Base-by-base conservation (phyloP, 2,113 vertebrate genomes). In the Epinephelus lanceolatus region DNA sequence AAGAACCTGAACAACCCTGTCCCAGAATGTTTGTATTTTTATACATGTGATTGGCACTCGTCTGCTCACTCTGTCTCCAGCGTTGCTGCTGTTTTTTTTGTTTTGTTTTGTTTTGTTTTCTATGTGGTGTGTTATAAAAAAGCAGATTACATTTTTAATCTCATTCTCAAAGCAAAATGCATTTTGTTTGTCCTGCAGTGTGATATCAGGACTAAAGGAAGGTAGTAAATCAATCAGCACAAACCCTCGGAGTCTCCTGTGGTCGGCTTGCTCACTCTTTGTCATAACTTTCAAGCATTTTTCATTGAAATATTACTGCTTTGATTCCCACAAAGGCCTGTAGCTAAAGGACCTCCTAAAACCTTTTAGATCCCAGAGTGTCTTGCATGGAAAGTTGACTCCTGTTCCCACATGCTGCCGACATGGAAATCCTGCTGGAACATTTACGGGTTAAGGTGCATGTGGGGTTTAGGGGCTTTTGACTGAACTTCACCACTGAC, bases 401-500 rank as follows among this genome's bases (percentile, higher is more conserved):
- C 63, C 57, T 65, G 76, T 45, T 78, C 84, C 78, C 76, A 75
- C 78, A 51, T 77, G 72, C 49, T 65, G 70, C 78, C 21, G 0
- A 80, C 52, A 60, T 80, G 82, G 62, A 85, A 62, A 78, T 55
- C 76, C 30, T 84, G 53, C 78, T 83, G 59, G 71, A 72, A 49
- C 77, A 67, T 84, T 90, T 84, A 86, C 75, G 40, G 86, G 82
- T 89, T 84, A 75, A 13, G 71, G 67, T 66, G 76, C 79, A 49
- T 78, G 83, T 78, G 81, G 82, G 67, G 27, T 56, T 85, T 19
- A 10, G 60, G 73, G 65, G 30, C 65, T 73, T 83, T 68, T 57
- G 63, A 81, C 80, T 85, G 76, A 88, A 89, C 84, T 77, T 88
- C 15, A 61, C 60, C 74, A 63, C 87, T 86, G 81, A 79, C 73